Percentiles rank a stretch among this genome's conserved stretches.
Conservation (phyloP, 1,140 invertebrate genomes). For the Apis dorsata region DNA sequence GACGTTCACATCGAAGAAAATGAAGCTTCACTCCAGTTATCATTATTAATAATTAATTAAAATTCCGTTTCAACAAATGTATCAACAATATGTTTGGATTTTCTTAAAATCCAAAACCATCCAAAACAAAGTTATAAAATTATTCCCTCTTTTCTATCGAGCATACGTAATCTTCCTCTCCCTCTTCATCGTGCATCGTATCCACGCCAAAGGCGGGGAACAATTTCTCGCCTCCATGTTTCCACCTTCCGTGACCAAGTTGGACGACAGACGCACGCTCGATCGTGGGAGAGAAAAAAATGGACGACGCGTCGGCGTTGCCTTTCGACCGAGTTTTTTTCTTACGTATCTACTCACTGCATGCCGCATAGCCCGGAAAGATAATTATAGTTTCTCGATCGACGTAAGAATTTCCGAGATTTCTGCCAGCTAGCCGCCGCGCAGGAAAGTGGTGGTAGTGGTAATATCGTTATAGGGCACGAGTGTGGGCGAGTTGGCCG, state of each 20-base stretch:
- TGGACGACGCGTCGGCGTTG: not conserved
- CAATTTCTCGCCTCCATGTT: not conserved
- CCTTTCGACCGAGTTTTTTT: conserved; percentile 25
- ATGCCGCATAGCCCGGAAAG: conserved; percentile 66
- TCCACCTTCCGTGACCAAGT: conserved; percentile 34
- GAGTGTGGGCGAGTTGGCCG: conserved; percentile 55
- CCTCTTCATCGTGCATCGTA: not conserved
- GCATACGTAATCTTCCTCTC: too few species aligned
- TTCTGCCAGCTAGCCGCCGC: conserved; percentile 52
- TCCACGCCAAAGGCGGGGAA: not conserved
- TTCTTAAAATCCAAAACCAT: too few species aligned
- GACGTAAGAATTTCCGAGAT: conserved; percentile 70
- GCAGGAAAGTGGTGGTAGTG: conserved; percentile 34
- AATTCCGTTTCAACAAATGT: too few species aligned
- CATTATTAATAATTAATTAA: too few species aligned
- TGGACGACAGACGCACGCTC: conserved; percentile 31
- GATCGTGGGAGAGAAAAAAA: conserved; percentile 39
- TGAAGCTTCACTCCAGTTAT: too few species aligned
- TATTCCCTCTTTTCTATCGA: too few species aligned
- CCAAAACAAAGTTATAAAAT: too few species aligned
- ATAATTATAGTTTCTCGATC: conserved; percentile 72
- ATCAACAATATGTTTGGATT: too few species aligned
- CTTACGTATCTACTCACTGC: conserved; percentile 54
- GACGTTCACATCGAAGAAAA: too few species aligned
- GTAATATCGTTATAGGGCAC: conserved; percentile 44